phyloP scores from a whole-genome alignment of 2,888 invertebrate genomes.

The Amphipoea lucens region DNA sequence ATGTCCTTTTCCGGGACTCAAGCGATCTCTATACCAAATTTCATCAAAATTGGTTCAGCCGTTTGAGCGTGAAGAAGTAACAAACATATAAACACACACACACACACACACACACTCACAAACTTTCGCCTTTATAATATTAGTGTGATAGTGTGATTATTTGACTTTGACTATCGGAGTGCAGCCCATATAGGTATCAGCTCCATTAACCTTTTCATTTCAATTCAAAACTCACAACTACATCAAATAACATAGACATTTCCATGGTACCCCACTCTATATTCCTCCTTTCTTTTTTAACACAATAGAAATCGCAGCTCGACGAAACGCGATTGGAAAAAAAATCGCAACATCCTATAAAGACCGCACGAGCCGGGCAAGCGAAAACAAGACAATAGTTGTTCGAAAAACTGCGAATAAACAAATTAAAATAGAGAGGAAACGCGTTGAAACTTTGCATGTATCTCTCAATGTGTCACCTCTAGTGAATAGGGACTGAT shows the following conservation, averaged over 20 bases:
- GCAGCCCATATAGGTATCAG: neutral
- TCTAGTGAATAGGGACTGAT: conserved; percentile 77
- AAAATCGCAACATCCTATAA: conserved; percentile 26
- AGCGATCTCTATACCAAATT: too few relatives aligned
- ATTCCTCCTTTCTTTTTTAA: neutral
- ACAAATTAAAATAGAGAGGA: conserved; percentile 63
- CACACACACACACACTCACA: too few relatives aligned
- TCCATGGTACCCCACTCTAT: neutral
- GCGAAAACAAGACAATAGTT: conserved; percentile 57
- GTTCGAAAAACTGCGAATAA: conserved; percentile 59
- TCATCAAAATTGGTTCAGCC: too few relatives aligned
- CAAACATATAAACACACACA: too few relatives aligned
- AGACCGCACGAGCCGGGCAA: conserved; percentile 34
- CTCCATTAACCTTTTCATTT: neutral
- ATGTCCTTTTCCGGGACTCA: too few relatives aligned
- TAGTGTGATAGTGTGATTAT: neutral
- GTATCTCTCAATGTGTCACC: conserved; percentile 61
- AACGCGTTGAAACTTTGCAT: conserved; percentile 58
- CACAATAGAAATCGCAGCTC: conserved; percentile 16
- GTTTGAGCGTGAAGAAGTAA: too few relatives aligned
- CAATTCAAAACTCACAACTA: neutral
- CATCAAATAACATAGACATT: conserved; percentile 1
- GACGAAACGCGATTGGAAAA: conserved; percentile 41
- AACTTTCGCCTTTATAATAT: too few relatives aligned
- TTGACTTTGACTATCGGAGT: neutral